Conservation (phyloP, 2,113 vertebrate genomes). For the Propithecus coquereli region DNA sequence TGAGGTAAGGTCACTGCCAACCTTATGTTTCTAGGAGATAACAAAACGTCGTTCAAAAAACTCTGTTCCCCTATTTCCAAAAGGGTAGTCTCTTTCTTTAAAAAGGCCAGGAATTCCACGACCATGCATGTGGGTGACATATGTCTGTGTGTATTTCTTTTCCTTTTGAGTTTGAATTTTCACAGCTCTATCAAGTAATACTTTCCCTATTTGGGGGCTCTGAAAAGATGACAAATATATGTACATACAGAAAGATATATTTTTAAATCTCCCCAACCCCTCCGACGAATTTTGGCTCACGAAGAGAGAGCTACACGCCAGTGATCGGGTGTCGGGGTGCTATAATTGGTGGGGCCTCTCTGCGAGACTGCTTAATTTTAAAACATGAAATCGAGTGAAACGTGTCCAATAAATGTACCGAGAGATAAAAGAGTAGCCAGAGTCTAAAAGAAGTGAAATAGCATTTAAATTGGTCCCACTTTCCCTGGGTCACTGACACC, state of each 20-base stretch:
- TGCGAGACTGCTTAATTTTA: conserved; percentile 3
- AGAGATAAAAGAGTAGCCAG: conserved; percentile 22
- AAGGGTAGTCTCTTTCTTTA: neutral
- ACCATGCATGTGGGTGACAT: no score
- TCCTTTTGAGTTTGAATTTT: neutral
- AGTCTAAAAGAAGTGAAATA: neutral
- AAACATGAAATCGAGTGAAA: neutral
- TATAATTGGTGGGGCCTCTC: conserved; percentile 1
- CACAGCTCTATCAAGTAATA: neutral
- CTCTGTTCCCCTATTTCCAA: neutral
- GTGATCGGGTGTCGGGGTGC: neutral
- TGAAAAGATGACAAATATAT: neutral
- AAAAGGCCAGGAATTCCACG: neutral
- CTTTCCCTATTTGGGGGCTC: neutral
- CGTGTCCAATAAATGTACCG: conserved; percentile 27
- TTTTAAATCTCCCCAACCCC: neutral
- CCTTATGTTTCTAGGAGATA: neutral
- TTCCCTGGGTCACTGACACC: conserved; percentile 30
- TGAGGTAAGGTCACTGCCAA: neutral
- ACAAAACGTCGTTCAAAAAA: neutral
- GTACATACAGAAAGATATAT: neutral
- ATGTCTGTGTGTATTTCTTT: accelerated
- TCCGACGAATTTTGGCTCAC: neutral
- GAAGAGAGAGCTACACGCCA: accelerated
- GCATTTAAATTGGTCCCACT: neutral